Evolutionary conservation across 2,888 invertebrate genomes (phyloP).

Genomic region (Argyresthia albistria): DNA sequence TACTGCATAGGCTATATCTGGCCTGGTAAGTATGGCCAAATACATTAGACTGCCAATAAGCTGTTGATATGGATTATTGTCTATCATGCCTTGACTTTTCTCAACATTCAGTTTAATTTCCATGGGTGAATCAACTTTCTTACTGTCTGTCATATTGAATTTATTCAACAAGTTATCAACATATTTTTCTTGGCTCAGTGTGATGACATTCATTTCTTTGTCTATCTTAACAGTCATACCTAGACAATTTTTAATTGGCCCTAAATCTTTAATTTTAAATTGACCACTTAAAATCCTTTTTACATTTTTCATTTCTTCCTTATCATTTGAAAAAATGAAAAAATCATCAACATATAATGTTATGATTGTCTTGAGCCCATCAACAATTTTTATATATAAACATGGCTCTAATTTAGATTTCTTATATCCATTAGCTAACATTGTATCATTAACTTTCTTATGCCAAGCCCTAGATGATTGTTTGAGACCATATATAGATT

Average conservation of each 20-base stretch:
- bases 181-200: background rate
- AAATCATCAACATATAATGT: constrained; percentile 3
- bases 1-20: constrained; percentile 14
- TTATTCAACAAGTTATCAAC: background rate
- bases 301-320: background rate
- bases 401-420: background rate
- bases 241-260: background rate
- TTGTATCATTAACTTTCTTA: background rate
- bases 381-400: background rate
- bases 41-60: constrained; percentile 13
- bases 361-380: background rate
- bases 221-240: background rate
- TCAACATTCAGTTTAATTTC: background rate
- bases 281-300: background rate
- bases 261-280: constrained; percentile 1
- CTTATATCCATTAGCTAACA: background rate
- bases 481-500: constrained; percentile 3
- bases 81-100: background rate
- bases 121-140: background rate
- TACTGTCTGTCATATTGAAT: constrained; percentile 1
- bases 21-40: constrained; percentile 12
- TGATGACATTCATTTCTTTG: background rate
- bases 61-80: background rate
- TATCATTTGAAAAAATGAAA: background rate
- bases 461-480: background rate